phyloP scores from a whole-genome alignment of 2,888 invertebrate genomes.

The Amphipyra tragopoginis region DNA sequence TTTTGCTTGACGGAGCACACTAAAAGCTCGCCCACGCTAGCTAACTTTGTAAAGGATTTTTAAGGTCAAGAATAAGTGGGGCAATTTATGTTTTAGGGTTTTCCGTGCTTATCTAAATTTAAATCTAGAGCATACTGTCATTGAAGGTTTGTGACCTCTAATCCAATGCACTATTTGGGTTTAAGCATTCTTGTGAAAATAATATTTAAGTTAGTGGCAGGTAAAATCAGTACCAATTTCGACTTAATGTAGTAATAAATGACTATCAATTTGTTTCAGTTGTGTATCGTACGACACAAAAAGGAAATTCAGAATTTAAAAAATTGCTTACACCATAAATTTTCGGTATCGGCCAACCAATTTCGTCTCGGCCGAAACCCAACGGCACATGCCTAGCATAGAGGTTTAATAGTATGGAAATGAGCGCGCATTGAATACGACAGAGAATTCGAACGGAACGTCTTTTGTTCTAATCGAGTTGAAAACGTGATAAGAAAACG shows the following conservation, averaged over 20 bases:
- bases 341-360: conserved; percentile 5
- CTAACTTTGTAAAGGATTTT: conserved; percentile 15
- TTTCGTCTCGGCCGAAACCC: conserved; percentile 30
- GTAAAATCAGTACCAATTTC: too few relatives aligned
- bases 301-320: neutral
- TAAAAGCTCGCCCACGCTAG: conserved; percentile 9
- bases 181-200: too few relatives aligned
- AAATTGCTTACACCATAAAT: neutral
- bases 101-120: neutral
- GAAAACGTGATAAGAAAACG: conserved; percentile 73
- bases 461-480: conserved; percentile 78
- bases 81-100: neutral
- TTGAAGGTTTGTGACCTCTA: too few relatives aligned
- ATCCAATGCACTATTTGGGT: too few relatives aligned
- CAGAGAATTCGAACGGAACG: conserved; percentile 54
- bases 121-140: too few relatives aligned
- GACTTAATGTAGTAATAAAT: too few relatives aligned
- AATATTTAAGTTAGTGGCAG: too few relatives aligned
- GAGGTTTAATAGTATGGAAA: conserved; percentile 72
- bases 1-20: conserved; percentile 21
- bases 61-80: neutral
- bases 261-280: too few relatives aligned
- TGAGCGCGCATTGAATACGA: conserved; percentile 69
- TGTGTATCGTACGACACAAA: too few relatives aligned
- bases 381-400: conserved; percentile 27